Evolutionary conservation across 1,140 invertebrate species (phyloP), one percentile per base, ranked within the genome.

Genomic region (Brachionus rubens): DNA sequence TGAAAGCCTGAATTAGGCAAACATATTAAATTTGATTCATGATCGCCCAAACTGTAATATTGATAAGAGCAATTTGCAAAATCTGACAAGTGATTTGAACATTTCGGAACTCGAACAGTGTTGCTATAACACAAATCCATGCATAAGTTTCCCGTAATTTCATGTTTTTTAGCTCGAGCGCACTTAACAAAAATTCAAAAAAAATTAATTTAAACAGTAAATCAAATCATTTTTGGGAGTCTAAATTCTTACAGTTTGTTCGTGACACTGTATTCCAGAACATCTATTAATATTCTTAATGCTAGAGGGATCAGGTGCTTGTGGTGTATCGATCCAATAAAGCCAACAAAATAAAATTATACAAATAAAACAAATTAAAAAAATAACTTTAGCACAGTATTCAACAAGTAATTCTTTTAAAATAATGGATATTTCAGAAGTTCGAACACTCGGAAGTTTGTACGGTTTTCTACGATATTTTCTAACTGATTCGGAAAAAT

Each of bases 31-130:
- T 41, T 65, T 19, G 12, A 30, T 12, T 65, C 59, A 43, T 36
- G 30, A 24, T 65, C 40, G 1, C 0, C 10, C 12, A 65, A 24
- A 24, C 36, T 43, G 24, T 43, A 43, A 21, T 24, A 46, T 43
- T 65, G 33, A 26, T 65, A 65, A 19, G 36, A 24, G 12, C 36
- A 65, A 43, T 65, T 65, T 4, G 59, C 41, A 28, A 65, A 65
- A 46, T 43, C 41, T 36, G 59, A 65, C 10, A 65, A 65, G 6
- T 65, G 19, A 24, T 65, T 65, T 43, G 59, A 65, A 26, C 59
- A 65, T 65, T 41, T 65, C 9, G 59, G 59, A 5, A 65, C 24
- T 41, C 43, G 14, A 12, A 65, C 5, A 2, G 40, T 14, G 5
- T 65, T 65, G 19, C 16, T 46, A 41, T 43, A 24, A 26, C 59